Percentiles rank a stretch among this genome's conserved stretches.
phyloP scores from a whole-genome alignment of 1,140 invertebrate genomes.

The Drosophila jambulina region DNA sequence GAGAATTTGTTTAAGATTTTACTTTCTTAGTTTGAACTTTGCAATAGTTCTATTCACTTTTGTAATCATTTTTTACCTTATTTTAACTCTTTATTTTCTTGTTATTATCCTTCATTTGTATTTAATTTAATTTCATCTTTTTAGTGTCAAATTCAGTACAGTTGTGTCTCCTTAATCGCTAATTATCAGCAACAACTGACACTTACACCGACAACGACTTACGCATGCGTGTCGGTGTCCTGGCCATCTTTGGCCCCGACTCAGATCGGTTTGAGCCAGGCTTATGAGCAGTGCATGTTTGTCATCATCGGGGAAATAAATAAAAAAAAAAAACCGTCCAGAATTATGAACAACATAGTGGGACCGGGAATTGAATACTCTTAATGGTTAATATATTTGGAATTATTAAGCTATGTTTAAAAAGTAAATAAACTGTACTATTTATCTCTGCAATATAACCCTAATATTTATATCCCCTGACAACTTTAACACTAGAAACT shows the following conservation, averaged over 20 bases:
- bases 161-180: conserved; percentile 72
- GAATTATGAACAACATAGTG: background rate
- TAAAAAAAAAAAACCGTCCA: conserved; percentile 1
- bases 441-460: background rate
- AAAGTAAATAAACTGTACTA: background rate
- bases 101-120: background rate
- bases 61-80: background rate
- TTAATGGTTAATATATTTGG: background rate
- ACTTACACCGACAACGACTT: conserved; percentile 78
- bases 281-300: conserved; percentile 70
- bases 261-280: conserved; percentile 15
- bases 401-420: background rate
- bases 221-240: conserved; percentile 76
- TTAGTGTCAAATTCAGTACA: conserved; percentile 33
- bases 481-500: background rate
- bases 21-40: too few relatives aligned
- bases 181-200: conserved; percentile 80
- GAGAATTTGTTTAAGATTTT: rapidly evolving
- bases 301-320: conserved; percentile 54
- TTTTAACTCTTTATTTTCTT: too few relatives aligned
- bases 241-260: conserved; percentile 14
- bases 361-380: conserved; percentile 5
- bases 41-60: too few relatives aligned
- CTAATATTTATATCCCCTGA: too few relatives aligned
- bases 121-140: background rate